phyloP scores from a whole-genome alignment of 2,888 invertebrate genomes.

The Lasioglossum morio region DNA sequence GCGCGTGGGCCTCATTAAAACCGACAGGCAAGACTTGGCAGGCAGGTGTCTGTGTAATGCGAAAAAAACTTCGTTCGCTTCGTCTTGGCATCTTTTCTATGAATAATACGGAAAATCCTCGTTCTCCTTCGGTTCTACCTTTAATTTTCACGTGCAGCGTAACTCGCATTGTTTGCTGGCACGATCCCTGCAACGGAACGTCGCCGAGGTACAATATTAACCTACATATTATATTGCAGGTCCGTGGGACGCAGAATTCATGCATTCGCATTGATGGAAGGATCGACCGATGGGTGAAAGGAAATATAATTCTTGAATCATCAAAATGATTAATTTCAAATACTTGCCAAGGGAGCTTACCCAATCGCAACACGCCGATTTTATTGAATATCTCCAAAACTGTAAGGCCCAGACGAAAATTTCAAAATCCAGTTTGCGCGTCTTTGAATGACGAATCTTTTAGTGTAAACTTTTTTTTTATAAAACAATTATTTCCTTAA shows the following conservation, averaged over 20 bases:
- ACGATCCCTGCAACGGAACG: background rate
- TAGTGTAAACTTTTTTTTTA: no score
- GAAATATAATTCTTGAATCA: no score
- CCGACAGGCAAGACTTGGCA: constrained; percentile 59
- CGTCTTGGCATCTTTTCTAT: background rate
- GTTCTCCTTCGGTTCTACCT: background rate
- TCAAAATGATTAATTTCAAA: no score
- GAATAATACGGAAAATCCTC: background rate
- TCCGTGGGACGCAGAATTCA: background rate
- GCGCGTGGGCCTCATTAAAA: constrained; percentile 61
- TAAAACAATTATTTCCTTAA: no score
- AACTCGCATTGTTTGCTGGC: constrained; percentile 14
- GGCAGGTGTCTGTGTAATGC: constrained; percentile 47
- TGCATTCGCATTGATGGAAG: background rate
- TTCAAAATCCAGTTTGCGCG: no score
- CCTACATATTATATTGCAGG: background rate
- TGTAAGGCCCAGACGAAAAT: no score
- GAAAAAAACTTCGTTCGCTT: constrained; percentile 32
- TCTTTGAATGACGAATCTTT: no score
- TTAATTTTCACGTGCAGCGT: background rate
- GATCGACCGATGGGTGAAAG: no score
- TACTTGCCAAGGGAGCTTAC: no score
- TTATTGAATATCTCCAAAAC: no score
- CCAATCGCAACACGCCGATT: no score
- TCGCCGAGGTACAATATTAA: background rate